Base-by-base conservation (phyloP, 2,888 invertebrate genomes). In the Cheilosia vulpina region DNA sequence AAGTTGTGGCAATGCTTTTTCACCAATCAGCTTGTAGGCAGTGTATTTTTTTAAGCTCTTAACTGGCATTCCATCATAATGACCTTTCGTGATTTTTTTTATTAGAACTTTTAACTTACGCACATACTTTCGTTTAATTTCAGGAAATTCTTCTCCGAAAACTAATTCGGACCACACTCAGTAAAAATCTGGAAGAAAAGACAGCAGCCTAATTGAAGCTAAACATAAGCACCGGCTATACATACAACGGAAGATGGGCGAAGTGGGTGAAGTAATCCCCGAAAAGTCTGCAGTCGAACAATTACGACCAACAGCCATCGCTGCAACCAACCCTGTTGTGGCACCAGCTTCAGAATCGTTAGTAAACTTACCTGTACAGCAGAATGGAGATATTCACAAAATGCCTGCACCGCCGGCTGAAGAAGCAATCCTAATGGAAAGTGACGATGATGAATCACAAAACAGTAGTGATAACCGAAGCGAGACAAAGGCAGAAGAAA, bases 361-460 rank as follows among this genome's bases (percentile, higher is more conserved):
- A 68, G 50, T 63, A 63, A 79, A 34, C 41, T 38, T 77, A 34
- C 55, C 77, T 73, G 88, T 89, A 41, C 85, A 89, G 76, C 75
- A 71, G 43, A 92, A 92, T 88, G 91, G 91, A 47, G 89, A 89
- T 38, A 73, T 89, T 19, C 57, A 80, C 9, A 89, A 90, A 87
- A 89, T 53, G 1, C 47, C 78, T 27, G 34, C 57, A 27, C 72
- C 79, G 9, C 52, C 76, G 4, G 38, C 78, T 9, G 17, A 19
- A 47, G 62, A 81, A 24, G 66, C 73, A 1, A 75, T 71, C 71
- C 6, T 47, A 24, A 58, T 83, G 57, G 88, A 88, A 41, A 87
- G 76, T 41, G 87, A 88, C 24, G 88, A 90, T 43, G 90, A 90
- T 53, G 90, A 91, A 82, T 92, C 92, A 77, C 91, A 92, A 88